Conservation (phyloP, 2,797 vertebrate genomes). For the Bufotes viridis region DNA sequence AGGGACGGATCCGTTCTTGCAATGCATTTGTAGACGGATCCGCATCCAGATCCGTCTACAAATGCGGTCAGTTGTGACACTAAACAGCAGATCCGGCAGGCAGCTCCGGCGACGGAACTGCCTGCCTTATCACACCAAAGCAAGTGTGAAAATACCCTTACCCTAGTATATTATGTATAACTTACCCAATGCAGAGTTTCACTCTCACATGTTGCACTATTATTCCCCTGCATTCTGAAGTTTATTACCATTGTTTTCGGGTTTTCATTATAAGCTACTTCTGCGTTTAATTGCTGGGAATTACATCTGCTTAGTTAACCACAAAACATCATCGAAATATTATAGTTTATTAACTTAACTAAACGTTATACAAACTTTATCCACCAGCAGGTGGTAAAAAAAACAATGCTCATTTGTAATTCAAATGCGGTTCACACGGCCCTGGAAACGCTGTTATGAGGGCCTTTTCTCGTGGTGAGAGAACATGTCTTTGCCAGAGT, state of each 20-base stretch:
- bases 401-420: not conserved
- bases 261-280: conserved; percentile 1
- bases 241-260: not conserved
- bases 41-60: too few species aligned
- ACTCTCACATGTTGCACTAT: not conserved
- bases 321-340: conserved; percentile 14
- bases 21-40: too few species aligned
- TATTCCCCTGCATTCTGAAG: not conserved
- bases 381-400: conserved; percentile 17
- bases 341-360: conserved; percentile 11
- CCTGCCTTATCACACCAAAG: too few species aligned
- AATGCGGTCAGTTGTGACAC: too few species aligned
- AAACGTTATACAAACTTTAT: not conserved
- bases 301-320: conserved; percentile 1
- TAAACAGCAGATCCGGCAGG: too few species aligned
- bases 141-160: too few species aligned
- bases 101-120: too few species aligned
- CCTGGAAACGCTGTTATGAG: not conserved
- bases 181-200: too few species aligned
- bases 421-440: conserved; percentile 14
- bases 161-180: too few species aligned
- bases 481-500: conserved; percentile 30
- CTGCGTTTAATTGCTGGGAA: not conserved
- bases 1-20: too few species aligned
- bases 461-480: not conserved